Percentiles rank a stretch among this genome's conserved stretches.
These are phyloP conservation scores for Neopipo cinnamomea DNA, from an alignment of 2,113 vertebrate species.

Conservation along the genomic window DNA sequence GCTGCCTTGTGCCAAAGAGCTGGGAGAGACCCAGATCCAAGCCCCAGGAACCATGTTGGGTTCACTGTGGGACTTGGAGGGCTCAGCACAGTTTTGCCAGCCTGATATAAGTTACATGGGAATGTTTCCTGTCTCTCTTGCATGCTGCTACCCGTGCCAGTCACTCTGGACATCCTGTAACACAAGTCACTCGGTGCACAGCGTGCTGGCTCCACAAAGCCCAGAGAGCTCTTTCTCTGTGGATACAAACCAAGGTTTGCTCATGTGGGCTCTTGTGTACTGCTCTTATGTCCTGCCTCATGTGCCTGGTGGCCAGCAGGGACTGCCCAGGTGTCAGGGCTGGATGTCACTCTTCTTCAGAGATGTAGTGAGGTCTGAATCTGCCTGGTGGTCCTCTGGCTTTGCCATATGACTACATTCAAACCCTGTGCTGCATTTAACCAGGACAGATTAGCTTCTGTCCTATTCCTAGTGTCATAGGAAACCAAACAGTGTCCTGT, in stretches of 20 bases:
- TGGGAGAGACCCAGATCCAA: background rate
- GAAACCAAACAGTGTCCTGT: background rate
- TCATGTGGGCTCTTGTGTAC: background rate
- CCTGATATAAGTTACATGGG: background rate
- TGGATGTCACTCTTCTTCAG: background rate
- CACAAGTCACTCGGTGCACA: background rate
- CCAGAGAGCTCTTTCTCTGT: background rate
- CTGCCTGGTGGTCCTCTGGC: background rate
- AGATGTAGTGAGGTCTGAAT: too few species aligned
- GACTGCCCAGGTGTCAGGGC: background rate
- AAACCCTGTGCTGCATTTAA: background rate
- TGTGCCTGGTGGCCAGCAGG: background rate
- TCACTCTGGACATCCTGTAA: background rate
- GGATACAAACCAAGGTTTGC: background rate
- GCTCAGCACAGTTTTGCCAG: background rate
- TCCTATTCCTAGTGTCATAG: background rate
- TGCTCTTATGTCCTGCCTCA: background rate
- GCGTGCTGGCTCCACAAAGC: rapidly evolving
- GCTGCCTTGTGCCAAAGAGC: background rate
- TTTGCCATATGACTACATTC: background rate
- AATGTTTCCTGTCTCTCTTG: background rate
- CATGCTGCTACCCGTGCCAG: rapidly evolving
- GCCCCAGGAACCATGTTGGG: background rate
- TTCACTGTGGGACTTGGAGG: background rate
- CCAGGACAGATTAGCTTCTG: background rate